Percentiles rank a stretch among this genome's conserved stretches.
These are phyloP conservation scores for Hedychridium roseum DNA, from an alignment of 2,888 invertebrate species.

Conservation along the genomic window DNA sequence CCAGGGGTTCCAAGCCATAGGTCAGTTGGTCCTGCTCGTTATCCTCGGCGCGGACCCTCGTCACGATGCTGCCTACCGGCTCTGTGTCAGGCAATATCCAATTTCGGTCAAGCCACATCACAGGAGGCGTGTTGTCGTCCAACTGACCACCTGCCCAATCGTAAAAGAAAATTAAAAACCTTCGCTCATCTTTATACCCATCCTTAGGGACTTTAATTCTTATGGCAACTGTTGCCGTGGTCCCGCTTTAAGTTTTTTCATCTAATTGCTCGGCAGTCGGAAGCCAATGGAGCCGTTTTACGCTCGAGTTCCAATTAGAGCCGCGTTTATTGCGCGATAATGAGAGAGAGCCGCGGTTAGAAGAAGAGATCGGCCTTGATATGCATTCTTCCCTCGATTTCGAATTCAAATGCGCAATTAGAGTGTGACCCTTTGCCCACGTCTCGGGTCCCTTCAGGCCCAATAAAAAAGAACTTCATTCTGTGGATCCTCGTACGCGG, in stretches of 20 bases:
- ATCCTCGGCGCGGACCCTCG: slow-evolving; percentile 74
- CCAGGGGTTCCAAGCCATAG: slow-evolving; percentile 75
- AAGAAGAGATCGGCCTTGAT: slow-evolving; percentile 57
- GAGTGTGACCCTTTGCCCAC: slow-evolving; percentile 49
- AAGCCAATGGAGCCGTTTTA: too few relatives aligned
- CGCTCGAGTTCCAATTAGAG: slow-evolving; percentile 34
- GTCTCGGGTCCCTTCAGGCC: slow-evolving; percentile 11
- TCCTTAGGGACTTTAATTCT: too few relatives aligned
- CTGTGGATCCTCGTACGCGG: too few relatives aligned
- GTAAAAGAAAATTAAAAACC: slow-evolving; percentile 8
- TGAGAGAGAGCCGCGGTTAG: slow-evolving; percentile 39
- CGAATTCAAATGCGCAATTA: slow-evolving; percentile 57
- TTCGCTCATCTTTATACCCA: too few relatives aligned
- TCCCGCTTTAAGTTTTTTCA: too few relatives aligned
- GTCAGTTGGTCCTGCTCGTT: slow-evolving; percentile 71
- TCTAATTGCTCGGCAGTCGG: too few relatives aligned
- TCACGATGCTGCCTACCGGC: slow-evolving; percentile 76
- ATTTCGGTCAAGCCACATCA: slow-evolving; percentile 75
- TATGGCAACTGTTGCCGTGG: too few relatives aligned
- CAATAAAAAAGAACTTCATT: too few relatives aligned
- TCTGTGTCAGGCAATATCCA: slow-evolving; percentile 80
- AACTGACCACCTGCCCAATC: slow-evolving; percentile 63
- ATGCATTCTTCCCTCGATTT: slow-evolving; percentile 56
- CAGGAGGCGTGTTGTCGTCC: slow-evolving; percentile 73
- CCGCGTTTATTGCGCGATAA: slow-evolving; percentile 32